Base-by-base conservation (phyloP, 2,113 vertebrate genomes). In the Clupea harengus region DNA sequence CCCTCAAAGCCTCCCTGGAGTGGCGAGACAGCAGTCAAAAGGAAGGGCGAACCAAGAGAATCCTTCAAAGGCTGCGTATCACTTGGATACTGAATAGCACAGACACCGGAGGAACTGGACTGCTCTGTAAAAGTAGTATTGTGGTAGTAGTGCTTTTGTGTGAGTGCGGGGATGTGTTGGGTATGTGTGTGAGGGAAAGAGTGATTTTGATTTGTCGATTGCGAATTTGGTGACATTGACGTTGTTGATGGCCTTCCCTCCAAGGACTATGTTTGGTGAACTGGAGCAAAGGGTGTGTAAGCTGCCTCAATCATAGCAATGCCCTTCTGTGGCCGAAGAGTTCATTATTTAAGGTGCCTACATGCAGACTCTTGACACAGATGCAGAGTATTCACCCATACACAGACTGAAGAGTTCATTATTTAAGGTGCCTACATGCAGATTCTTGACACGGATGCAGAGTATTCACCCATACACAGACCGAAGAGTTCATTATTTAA, bases 21-120 rank as follows among this genome's bases (percentile, higher is more conserved):
- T 4, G 39, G 83, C 18, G 3, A 25, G n/a, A 80, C 49, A 39
- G 72, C 46, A 22, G 28, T 86, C 57, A 22, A 83, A 83, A 50
- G 85, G 82, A 86, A 85, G 85, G 84, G 80, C 83, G 20, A 81
- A 60, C 46, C 49, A 75, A 84, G 86, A 82, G 49, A 83, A 54
- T 87, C 44, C 32, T 81, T 84, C 75, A 82, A 81, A 82, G 45
- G 32, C 75, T 82, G 57, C 4, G 81, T 67, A 85, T 83, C 54
- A 60, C 54, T 8, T 7, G 49, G 46, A 60, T 60, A 60, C 18
- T 60, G 54, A 60, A 60, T 22, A 60, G 54, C 54, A 22, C 5
- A 60, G 54, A 60, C 13, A 39, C 22, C 20, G 46, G 45, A 82
- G 45, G 11, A 82, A 22, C 18, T 25, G 57, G 78, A 75, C 0